Evolutionary conservation across 2,113 vertebrate species (phyloP).

Genomic region (Cariama cristata): DNA sequence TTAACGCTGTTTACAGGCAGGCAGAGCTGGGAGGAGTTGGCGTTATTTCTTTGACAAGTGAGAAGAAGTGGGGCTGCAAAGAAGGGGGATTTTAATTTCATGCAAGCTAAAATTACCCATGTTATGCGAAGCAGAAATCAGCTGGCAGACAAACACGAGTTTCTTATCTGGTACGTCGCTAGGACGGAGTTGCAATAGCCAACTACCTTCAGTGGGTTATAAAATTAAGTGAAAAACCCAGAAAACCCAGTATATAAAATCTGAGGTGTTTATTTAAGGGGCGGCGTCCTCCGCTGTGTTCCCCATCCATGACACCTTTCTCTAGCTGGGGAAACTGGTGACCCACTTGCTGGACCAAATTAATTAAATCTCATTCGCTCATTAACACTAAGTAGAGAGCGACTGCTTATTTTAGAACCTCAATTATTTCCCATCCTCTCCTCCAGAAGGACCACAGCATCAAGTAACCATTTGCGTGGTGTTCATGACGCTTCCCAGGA

Average conservation of each 20-base stretch:
- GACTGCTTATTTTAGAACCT: constrained; percentile 50
- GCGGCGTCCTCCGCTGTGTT: not conserved
- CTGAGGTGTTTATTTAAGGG: not conserved
- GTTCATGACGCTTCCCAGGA: not conserved
- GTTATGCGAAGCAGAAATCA: not conserved
- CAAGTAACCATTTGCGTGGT: rapidly evolving
- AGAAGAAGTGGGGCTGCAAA: not conserved
- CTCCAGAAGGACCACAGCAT: constrained; percentile 8
- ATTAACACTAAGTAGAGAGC: not conserved
- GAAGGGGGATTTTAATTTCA: not conserved
- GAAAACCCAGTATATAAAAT: not conserved
- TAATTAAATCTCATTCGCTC: constrained; percentile 42
- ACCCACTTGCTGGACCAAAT: constrained; percentile 54
- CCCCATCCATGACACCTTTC: not conserved
- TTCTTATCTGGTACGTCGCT: not conserved
- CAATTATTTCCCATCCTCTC: constrained; percentile 32
- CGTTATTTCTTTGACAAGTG: not conserved
- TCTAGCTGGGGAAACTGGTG: not conserved
- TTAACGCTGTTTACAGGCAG: not conserved
- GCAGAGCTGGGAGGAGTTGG: not conserved
- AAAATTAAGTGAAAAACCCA: not conserved
- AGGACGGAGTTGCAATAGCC: rapidly evolving
- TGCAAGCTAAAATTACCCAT: not conserved
- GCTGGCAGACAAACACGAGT: not conserved
- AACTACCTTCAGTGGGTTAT: rapidly evolving